These are phyloP conservation scores for Melanotus villosus DNA, from an alignment of 2,888 invertebrate genomes.

Conservation along the genomic window DNA sequence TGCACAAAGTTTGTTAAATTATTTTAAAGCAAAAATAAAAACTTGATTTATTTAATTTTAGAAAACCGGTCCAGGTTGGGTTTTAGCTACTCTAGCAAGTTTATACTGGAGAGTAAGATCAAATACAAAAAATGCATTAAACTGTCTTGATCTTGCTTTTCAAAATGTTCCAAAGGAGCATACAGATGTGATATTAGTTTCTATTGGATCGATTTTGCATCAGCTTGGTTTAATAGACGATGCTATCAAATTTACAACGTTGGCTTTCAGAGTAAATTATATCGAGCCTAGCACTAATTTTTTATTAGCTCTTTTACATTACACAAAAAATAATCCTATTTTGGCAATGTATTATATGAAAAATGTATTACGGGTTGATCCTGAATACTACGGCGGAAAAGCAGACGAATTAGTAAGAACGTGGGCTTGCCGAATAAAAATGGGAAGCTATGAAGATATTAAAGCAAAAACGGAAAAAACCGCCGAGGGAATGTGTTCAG, in stretches of 20 bases:
- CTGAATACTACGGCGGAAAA: constrained; percentile 69
- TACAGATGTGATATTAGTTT: constrained; percentile 78
- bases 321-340: constrained; percentile 74
- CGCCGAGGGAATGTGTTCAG: constrained; percentile 58
- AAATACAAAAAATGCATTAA: constrained; percentile 77
- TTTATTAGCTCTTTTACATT: constrained; percentile 76
- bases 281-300: constrained; percentile 83
- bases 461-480: constrained; percentile 53
- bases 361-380: constrained; percentile 73
- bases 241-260: constrained; percentile 73
- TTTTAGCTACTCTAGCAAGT: constrained; percentile 80
- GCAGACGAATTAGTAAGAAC: constrained; percentile 70
- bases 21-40: no score
- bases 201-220: constrained; percentile 79
- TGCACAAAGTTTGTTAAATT: constrained; percentile 76
- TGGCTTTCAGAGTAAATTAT: constrained; percentile 75
- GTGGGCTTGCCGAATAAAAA: constrained; percentile 71
- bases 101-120: constrained; percentile 84
- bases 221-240: constrained; percentile 78
- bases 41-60: constrained; percentile 61
- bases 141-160: constrained; percentile 78
- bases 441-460: constrained; percentile 58
- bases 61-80: constrained; percentile 83
- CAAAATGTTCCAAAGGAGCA: constrained; percentile 73
- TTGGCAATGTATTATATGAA: constrained; percentile 76